Conservation (phyloP, 2,888 invertebrate species). For the Blastobasis lacticolella region DNA sequence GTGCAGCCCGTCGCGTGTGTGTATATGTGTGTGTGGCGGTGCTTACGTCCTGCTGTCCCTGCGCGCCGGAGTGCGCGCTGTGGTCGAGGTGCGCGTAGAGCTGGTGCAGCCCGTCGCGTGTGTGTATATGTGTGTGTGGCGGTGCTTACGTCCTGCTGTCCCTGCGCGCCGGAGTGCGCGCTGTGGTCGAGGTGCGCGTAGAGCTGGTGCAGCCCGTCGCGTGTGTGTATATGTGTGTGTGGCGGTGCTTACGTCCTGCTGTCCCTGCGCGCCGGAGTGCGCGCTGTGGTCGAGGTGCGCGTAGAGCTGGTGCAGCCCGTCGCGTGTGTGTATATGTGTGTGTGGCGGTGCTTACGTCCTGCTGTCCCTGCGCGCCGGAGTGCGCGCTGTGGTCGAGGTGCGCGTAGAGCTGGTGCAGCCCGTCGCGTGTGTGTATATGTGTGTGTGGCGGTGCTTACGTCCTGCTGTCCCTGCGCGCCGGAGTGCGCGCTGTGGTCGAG, state of each 20-base stretch:
- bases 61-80: conserved; percentile 74
- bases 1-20: too few relatives aligned
- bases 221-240: background rate
- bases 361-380: too few relatives aligned
- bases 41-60: conserved; percentile 78
- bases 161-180: too few relatives aligned
- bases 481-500: conserved; percentile 90
- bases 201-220: too few relatives aligned
- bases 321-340: conserved; percentile 63
- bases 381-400: too few relatives aligned
- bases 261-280: conserved; percentile 44
- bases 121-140: too few relatives aligned
- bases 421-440: too few relatives aligned
- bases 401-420: too few relatives aligned
- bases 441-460: conserved; percentile 70
- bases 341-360: too few relatives aligned
- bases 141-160: too few relatives aligned
- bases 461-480: conserved; percentile 55
- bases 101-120: conserved; percentile 91
- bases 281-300: conserved; percentile 96
- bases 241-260: conserved; percentile 76
- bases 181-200: too few relatives aligned
- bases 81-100: conserved; percentile 97
- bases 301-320: conserved; percentile 92
- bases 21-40: background rate